These are phyloP conservation scores for Lepidotrigona ventralis DNA, from an alignment of 1,140 invertebrate species.

Conservation along the genomic window DNA sequence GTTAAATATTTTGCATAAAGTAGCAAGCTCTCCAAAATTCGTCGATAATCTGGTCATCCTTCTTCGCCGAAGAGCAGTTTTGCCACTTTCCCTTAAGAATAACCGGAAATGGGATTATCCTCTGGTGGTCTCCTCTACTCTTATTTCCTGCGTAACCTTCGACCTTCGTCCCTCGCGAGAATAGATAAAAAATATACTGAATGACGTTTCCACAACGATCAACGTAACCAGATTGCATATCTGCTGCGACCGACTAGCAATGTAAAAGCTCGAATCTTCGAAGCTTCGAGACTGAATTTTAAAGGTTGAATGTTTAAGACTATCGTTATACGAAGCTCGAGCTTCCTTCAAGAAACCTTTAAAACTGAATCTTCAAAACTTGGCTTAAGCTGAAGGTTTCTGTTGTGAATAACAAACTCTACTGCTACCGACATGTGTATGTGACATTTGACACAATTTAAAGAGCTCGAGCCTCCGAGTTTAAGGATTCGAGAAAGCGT, in stretches of 20 bases:
- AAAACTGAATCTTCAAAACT: no score
- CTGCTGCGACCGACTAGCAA: neutral
- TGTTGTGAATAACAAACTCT: no score
- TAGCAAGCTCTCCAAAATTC: neutral
- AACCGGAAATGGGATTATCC: slow-evolving; percentile 43
- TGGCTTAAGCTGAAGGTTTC: no score
- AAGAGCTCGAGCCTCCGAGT: no score
- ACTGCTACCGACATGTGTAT: no score
- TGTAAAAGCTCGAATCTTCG: no score
- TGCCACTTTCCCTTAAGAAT: neutral
- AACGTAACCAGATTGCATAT: slow-evolving; percentile 16
- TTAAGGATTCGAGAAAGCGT: no score
- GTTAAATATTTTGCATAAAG: neutral
- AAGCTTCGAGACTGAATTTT: no score
- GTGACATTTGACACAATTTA: no score
- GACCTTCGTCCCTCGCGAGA: slow-evolving; percentile 5
- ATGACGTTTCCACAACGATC: neutral
- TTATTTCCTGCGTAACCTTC: slow-evolving; percentile 32
- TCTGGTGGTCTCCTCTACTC: neutral
- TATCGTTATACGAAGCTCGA: no score
- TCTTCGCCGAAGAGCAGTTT: neutral
- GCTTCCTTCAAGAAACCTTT: no score
- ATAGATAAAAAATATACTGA: neutral
- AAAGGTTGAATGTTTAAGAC: no score
- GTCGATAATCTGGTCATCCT: neutral